phyloP scores from a whole-genome alignment of 1,140 invertebrate genomes.

The Drosophila equinoxialis region DNA sequence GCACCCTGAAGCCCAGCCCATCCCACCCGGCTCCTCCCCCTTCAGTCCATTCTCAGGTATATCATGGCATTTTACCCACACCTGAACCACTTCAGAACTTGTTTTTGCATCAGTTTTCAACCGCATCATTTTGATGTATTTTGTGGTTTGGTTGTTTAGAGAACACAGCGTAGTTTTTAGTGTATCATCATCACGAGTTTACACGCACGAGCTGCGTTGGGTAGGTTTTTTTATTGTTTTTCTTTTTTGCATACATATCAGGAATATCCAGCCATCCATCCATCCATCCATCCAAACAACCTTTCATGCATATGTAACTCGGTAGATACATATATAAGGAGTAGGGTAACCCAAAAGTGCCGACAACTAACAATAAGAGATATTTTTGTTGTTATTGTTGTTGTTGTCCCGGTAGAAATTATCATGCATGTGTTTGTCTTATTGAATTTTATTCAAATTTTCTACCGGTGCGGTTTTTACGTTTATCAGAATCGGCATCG shows the following conservation, averaged over 20 bases:
- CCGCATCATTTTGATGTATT: conserved; percentile 81
- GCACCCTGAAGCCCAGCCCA: not conserved
- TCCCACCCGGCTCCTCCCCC: not conserved
- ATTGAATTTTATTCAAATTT: conserved; percentile 81
- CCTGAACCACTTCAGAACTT: conserved; percentile 63
- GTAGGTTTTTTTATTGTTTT: not conserved
- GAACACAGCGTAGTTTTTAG: conserved; percentile 57
- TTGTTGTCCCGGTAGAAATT: conserved; percentile 57
- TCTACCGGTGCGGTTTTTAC: conserved; percentile 77
- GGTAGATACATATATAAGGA: conserved; percentile 1
- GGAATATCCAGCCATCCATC: not conserved
- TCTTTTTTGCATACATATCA: conserved; percentile 56
- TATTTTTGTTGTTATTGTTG: conserved; percentile 45
- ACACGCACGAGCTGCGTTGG: conserved; percentile 76
- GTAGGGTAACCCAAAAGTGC: conserved; percentile 34
- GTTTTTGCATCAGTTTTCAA: conserved; percentile 75
- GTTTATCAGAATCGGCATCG: conserved; percentile 63
- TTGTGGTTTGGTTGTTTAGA: conserved; percentile 72
- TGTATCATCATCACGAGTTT: conserved; percentile 78
- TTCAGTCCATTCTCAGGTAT: not conserved
- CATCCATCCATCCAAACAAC: conserved; percentile 24
- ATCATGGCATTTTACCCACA: conserved; percentile 17
- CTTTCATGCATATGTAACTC: conserved; percentile 34
- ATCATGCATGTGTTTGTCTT: conserved; percentile 78
- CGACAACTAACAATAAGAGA: conserved; percentile 38